A percentile compares a stretch with the other conserved stretches of the same genome.
Evolutionary conservation across 2,797 vertebrate genomes (phyloP).

Genomic region (Neosilurus mollespiculum): DNA sequence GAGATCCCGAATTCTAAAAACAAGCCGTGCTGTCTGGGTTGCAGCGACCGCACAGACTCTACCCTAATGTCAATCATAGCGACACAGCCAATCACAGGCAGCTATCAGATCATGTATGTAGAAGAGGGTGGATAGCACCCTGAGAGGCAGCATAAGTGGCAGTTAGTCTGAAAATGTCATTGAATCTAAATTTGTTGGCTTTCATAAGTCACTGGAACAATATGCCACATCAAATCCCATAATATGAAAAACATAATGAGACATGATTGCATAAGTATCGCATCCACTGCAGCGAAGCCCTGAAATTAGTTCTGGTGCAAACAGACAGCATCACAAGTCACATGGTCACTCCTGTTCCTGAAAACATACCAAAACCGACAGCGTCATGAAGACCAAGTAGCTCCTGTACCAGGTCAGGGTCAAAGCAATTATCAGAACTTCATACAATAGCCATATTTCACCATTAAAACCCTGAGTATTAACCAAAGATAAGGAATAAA

Average conservation of each 20-base stretch:
- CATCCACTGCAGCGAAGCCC: neutral
- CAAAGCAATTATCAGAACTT: neutral
- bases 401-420: neutral
- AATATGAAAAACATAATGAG: neutral
- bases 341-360: neutral
- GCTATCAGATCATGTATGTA: neutral
- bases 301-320: neutral
- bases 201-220: too few species aligned
- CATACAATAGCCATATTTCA: neutral
- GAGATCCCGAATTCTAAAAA: neutral
- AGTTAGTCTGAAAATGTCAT: neutral
- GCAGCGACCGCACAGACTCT: neutral
- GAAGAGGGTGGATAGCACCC: neutral
- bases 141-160: neutral
- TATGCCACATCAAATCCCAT: too few species aligned
- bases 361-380: neutral
- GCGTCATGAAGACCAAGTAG: neutral
- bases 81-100: neutral
- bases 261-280: neutral
- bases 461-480: neutral
- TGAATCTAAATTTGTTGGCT: too few species aligned
- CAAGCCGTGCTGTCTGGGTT: neutral
- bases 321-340: neutral
- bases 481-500: neutral
- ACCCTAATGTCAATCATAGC: neutral